Percentiles rank a stretch among this genome's conserved stretches.
Conservation (phyloP, 2,888 invertebrate genomes). For the Pocota personata region DNA sequence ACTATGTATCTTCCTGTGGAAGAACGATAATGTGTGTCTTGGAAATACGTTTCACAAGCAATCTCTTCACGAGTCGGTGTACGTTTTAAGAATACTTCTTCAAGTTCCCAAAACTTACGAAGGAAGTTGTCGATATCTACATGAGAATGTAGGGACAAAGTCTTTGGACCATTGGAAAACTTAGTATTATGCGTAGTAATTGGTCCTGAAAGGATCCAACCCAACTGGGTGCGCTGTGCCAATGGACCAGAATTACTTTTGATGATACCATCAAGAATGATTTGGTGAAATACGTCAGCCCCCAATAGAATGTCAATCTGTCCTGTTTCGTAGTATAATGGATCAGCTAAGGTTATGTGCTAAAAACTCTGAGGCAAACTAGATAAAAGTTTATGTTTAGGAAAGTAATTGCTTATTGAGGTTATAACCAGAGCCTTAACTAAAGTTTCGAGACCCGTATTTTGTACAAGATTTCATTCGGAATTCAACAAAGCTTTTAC, state of each 20-base stretch:
- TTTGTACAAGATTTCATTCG: no score
- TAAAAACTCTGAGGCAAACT: no score
- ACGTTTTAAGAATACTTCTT: not conserved
- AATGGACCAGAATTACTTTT: not conserved
- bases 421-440: constrained; percentile 4
- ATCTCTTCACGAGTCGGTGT: not conserved
- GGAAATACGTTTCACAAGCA: constrained; percentile 3
- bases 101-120: constrained; percentile 13
- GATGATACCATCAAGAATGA: no score
- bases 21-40: constrained; percentile 18
- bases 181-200: no score
- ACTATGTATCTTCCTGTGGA: constrained; percentile 6
- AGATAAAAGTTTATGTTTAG: no score
- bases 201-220: no score
- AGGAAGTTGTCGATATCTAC: not conserved
- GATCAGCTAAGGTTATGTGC: no score
- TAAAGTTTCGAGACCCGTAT: not conserved
- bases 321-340: no score
- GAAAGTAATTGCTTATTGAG: no score
- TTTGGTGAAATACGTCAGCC: no score
- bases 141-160: constrained; percentile 5
- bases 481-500: no score
- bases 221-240: not conserved
- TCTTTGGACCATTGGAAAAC: not conserved
- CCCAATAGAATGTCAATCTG: no score